phyloP scores from a whole-genome alignment of 2,888 invertebrate genomes.

The Caenorhabditis sulstoni region DNA sequence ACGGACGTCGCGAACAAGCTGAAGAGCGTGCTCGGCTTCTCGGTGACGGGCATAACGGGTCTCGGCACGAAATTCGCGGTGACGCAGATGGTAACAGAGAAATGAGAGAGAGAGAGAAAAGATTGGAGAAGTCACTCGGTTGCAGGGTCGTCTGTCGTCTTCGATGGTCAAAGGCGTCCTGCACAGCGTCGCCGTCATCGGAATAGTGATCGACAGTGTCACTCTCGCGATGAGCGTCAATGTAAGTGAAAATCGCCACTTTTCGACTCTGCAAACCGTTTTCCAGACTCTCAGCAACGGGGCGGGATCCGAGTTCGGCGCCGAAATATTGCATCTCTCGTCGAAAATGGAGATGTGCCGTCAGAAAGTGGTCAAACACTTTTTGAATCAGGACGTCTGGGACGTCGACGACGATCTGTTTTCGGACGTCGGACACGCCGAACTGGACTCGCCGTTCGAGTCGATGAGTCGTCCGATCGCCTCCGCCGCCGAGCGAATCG shows the following conservation, averaged over 20 bases:
- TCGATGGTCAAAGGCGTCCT: constrained; percentile 63
- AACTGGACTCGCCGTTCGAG: constrained; percentile 2
- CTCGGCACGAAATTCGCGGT: constrained; percentile 35
- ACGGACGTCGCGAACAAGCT: constrained; percentile 32
- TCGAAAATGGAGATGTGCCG: constrained; percentile 57
- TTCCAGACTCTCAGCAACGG: constrained; percentile 48
- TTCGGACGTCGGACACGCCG: constrained; percentile 22
- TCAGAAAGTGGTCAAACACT: constrained; percentile 57
- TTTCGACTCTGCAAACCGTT: not conserved
- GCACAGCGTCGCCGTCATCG: constrained; percentile 66
- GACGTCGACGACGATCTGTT: constrained; percentile 42
- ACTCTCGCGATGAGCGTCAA: constrained; percentile 59
- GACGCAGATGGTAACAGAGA: constrained; percentile 22
- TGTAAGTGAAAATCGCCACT: constrained; percentile 2
- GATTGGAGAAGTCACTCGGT: not conserved
- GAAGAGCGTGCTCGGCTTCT: constrained; percentile 34
- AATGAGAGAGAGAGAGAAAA: not conserved
- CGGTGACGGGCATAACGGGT: constrained; percentile 37
- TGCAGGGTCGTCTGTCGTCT: constrained; percentile 64
- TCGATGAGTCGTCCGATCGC: not conserved
- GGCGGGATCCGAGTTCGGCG: constrained; percentile 52
- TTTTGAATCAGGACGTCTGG: constrained; percentile 62
- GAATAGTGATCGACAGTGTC: constrained; percentile 63
- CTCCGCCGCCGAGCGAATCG: too few relatives aligned
- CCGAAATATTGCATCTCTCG: constrained; percentile 48